Conservation (phyloP, 53 echinoderm and acorn worm genomes). For the Luidia sarsii region DNA sequence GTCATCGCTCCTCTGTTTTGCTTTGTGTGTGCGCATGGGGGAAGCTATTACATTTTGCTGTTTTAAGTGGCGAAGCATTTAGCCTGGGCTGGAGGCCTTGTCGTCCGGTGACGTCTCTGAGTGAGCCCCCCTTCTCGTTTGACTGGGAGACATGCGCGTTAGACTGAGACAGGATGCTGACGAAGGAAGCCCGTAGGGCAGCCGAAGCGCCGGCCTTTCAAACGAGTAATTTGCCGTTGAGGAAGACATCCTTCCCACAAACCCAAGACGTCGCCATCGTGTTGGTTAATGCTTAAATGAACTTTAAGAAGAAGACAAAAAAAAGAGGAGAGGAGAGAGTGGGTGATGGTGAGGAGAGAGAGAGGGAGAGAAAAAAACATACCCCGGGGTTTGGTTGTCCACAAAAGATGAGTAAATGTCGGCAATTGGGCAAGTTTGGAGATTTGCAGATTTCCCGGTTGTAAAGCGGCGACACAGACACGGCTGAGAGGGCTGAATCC, state of each 20-base stretch:
- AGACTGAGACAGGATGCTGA: slow-evolving; percentile 29
- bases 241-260: slow-evolving; percentile 9
- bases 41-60: slow-evolving; percentile 28
- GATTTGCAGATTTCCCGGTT: too few species aligned
- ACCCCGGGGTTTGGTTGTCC: slow-evolving; percentile 10
- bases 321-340: too few species aligned
- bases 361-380: not conserved
- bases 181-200: slow-evolving; percentile 7
- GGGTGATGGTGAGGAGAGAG: too few species aligned
- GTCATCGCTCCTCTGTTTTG: too few species aligned
- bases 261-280: not conserved
- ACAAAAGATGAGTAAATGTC: slow-evolving; percentile 5
- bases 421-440: too few species aligned
- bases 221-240: slow-evolving; percentile 57
- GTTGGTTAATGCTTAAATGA: too few species aligned
- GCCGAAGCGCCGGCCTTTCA: slow-evolving; percentile 33
- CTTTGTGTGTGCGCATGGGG: too few species aligned
- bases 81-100: slow-evolving; percentile 17
- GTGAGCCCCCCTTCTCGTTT: not conserved
- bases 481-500: too few species aligned
- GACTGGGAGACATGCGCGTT: not conserved
- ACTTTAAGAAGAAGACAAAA: too few species aligned
- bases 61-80: slow-evolving; percentile 51
- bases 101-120: slow-evolving; percentile 22
- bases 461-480: too few species aligned